Evolutionary conservation across 2,113 vertebrate species (phyloP).

Genomic region (Elgaria multicarinata): DNA sequence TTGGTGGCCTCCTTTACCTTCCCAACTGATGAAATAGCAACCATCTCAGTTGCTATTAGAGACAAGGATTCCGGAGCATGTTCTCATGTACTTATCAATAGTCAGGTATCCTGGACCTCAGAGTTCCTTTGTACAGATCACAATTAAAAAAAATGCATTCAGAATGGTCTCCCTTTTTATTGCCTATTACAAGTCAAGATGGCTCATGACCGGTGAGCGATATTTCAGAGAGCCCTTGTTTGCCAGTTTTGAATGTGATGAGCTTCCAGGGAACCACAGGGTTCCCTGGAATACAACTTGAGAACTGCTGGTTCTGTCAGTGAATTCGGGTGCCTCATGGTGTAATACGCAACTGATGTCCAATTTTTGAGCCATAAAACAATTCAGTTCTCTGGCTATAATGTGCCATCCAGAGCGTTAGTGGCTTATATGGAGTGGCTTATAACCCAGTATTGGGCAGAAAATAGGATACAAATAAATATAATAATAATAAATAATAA

Average conservation of each 20-base stretch:
- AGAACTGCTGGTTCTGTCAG: background rate
- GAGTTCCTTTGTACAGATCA: background rate
- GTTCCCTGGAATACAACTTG: background rate
- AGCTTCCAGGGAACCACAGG: background rate
- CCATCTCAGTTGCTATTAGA: background rate
- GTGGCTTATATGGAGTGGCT: too few relatives aligned
- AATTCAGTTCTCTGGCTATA: background rate
- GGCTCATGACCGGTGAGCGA: background rate
- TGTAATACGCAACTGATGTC: background rate
- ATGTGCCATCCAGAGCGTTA: background rate
- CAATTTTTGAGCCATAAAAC: background rate
- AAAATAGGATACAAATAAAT: too few relatives aligned
- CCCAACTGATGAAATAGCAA: background rate
- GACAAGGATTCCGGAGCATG: background rate
- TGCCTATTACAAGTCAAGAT: background rate
- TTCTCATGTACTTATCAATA: background rate
- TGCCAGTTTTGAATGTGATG: background rate
- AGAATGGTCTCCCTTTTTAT: background rate
- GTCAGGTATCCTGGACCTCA: background rate
- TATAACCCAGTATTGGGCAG: too few relatives aligned
- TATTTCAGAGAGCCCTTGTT: background rate
- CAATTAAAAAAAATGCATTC: background rate
- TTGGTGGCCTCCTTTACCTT: background rate
- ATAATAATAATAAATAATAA: too few relatives aligned
- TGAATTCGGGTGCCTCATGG: background rate